Evolutionary conservation across 2,888 invertebrate species (phyloP).

Genomic region (Noctuana brunneofusca): DNA sequence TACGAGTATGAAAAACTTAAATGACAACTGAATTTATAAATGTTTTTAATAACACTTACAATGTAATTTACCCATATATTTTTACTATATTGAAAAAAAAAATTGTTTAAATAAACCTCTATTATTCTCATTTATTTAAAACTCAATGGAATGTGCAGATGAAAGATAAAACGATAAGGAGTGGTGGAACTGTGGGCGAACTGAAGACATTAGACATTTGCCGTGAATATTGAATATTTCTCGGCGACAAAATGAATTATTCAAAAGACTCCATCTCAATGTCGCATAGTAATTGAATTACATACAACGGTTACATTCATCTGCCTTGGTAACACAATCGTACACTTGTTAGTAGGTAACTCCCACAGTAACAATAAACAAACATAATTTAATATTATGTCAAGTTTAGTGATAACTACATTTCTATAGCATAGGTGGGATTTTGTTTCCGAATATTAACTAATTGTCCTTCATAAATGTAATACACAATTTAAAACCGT

Average conservation of each 20-base stretch:
- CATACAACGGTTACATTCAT: not conserved
- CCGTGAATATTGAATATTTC: not conserved
- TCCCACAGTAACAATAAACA: not conserved
- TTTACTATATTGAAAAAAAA: no score
- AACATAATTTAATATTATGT: not conserved
- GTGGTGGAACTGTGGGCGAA: not conserved
- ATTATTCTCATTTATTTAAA: no score
- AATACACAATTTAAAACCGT: no score
- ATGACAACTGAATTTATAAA: no score
- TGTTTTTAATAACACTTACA: no score
- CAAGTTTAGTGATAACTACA: no score
- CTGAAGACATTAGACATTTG: not conserved
- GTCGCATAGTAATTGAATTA: not conserved
- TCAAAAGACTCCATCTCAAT: not conserved
- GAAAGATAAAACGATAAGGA: not conserved
- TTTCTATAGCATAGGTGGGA: no score
- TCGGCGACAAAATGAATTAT: not conserved
- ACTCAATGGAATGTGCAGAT: not conserved
- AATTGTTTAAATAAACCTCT: not conserved
- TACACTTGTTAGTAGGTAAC: not conserved
- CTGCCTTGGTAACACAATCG: not conserved
- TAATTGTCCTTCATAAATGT: no score
- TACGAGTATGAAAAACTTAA: not conserved
- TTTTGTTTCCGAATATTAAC: no score
- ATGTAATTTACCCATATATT: no score